Conservation (phyloP, 2,888 invertebrate species). For the Coremacera marginata region DNA sequence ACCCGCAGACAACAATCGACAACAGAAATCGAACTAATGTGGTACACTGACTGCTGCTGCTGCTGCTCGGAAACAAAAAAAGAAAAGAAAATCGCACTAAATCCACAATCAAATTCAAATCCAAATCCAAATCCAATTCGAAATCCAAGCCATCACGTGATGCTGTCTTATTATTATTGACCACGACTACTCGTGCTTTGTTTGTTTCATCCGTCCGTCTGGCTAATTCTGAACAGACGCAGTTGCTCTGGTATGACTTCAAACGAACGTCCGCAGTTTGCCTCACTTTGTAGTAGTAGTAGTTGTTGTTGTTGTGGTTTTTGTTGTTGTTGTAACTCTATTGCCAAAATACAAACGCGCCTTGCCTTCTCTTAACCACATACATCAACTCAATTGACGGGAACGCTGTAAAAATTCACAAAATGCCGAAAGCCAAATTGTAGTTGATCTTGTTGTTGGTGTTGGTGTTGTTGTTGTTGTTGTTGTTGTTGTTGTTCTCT, state of each 20-base stretch:
- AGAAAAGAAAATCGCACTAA: not conserved
- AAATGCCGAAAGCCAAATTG: slow-evolving; percentile 35
- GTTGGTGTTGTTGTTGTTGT: no score
- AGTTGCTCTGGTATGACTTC: not conserved
- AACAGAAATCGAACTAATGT: slow-evolving; percentile 2
- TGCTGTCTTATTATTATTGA: slow-evolving; percentile 39
- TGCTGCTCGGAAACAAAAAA: not conserved
- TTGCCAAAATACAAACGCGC: not conserved
- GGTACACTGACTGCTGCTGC: not conserved
- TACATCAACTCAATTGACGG: slow-evolving; percentile 24
- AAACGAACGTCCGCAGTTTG: not conserved
- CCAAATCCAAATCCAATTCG: slow-evolving; percentile 16
- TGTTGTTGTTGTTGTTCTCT: no score
- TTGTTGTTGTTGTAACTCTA: not conserved
- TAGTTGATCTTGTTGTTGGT: no score
- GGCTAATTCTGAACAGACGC: not conserved
- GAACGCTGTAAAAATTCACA: slow-evolving; percentile 11
- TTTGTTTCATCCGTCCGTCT: not conserved
- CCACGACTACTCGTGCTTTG: slow-evolving; percentile 28
- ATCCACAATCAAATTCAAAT: slow-evolving; percentile 7
- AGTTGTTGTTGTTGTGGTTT: not conserved
- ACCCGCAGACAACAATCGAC: slow-evolving; percentile 23
- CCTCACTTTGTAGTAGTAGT: not conserved
- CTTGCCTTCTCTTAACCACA: not conserved
- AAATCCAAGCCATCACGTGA: slow-evolving; percentile 27